These are phyloP conservation scores for Conus canariensis DNA, from an alignment of 2,888 invertebrate species.

Conservation along the genomic window DNA sequence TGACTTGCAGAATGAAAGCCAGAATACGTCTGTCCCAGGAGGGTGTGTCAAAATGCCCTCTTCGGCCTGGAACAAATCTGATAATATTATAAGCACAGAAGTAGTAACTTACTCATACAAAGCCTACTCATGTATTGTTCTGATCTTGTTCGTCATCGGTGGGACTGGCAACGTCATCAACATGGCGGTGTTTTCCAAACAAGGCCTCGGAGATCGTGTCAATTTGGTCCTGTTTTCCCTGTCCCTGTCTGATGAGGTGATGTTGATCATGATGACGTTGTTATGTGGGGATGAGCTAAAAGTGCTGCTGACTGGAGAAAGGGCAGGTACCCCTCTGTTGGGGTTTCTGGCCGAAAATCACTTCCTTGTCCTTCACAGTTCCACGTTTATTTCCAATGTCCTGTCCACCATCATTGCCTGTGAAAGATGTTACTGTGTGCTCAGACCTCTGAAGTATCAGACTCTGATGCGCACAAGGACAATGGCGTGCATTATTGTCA, in stretches of 20 bases:
- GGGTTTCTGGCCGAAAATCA: neutral
- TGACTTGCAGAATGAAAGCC: neutral
- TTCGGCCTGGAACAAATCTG: neutral
- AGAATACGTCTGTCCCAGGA: neutral
- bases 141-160: neutral
- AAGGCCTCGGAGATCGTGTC: constrained; percentile 10
- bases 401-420: neutral
- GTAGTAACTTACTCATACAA: neutral
- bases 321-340: neutral
- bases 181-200: constrained; percentile 28
- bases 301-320: neutral
- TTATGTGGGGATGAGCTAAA: neutral
- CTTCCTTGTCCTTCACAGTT: neutral
- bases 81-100: neutral
- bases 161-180: constrained; percentile 27
- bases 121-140: neutral
- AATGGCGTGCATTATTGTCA: neutral
- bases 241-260: neutral
- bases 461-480: neutral
- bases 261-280: neutral
- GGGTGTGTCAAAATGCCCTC: neutral
- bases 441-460: neutral
- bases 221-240: neutral
- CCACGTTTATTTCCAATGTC: neutral
- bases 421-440: constrained; percentile 1